Base-by-base conservation (phyloP, 1,140 invertebrate genomes). In the Lutraria rhynchaena region DNA sequence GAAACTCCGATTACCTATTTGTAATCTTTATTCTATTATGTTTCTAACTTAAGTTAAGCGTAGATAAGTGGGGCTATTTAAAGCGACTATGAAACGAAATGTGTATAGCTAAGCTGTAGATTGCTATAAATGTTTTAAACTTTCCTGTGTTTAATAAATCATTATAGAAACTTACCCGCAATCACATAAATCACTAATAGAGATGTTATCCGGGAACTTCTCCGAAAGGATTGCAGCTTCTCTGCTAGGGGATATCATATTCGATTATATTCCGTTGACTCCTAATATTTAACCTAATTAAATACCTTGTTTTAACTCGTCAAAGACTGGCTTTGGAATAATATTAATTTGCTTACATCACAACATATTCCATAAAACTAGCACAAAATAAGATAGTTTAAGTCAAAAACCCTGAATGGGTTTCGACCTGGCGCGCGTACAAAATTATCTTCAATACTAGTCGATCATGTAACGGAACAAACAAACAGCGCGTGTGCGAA, bases 161-260 rank as follows among this genome's bases (percentile, higher is more conserved):
- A 41, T 7, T 7, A 41, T 15, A 7, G 37, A 57, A 4, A 81
- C 69, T 71, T 81, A 81, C 78, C 78, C 78, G 31, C 78, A 81
- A n/a, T 81, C 78, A 57, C 78, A 81, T 4, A 81, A 22, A 19
- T 81, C 78, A 46, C 78, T 81, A 9, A 81, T 81, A 1, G 78
- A 81, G 22, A 81, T 35, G 73, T 81, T 73, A 46, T 81, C 78
- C n/a, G 78, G 78, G 31, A 81, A 81, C 35, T 81, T 71, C 41
- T 81, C 78, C 15, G 78, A 27, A 11, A 81, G 33, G 15, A 81
- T 81, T 15, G 67, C 78, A 31, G 67, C 78, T 24, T 81, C 53
- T 53, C 65, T 71, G 24, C 67, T 73, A 31, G 78, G 67, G 19
- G 78, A 60, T 44, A 29, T 58, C 78, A 73, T 81, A 22, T 37